Conservation (phyloP, 2,797 vertebrate genomes). For the Myiothlypis coronata region DNA sequence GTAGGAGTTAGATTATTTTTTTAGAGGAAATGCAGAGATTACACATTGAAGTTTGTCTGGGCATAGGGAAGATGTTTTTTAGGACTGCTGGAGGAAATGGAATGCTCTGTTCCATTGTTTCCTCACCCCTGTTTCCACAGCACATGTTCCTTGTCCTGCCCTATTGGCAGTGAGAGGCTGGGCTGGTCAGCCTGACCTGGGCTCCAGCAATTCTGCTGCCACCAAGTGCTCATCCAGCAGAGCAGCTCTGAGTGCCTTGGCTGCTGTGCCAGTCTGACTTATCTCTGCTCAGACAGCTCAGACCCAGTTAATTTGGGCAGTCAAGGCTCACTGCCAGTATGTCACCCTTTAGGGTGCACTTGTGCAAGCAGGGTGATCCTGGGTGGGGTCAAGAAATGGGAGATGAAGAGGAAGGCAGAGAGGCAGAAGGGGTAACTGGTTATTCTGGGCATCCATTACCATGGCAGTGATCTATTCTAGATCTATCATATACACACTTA, state of each 20-base stretch:
- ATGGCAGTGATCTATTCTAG: slow-evolving; percentile 18
- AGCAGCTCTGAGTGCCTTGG: not conserved
- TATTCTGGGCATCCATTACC: slow-evolving; percentile 9
- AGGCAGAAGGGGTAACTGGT: not conserved
- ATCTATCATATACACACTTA: not conserved
- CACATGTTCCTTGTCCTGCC: not conserved
- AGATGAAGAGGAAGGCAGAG: not conserved
- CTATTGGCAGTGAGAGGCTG: not conserved
- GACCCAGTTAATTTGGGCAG: not conserved
- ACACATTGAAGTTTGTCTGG: not conserved
- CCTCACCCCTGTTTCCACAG: not conserved
- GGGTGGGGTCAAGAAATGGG: not conserved
- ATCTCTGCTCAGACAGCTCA: not conserved
- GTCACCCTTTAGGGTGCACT: not conserved
- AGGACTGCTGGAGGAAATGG: not conserved
- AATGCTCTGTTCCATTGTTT: not conserved
- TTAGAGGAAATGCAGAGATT: slow-evolving; percentile 2
- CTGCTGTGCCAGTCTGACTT: not conserved
- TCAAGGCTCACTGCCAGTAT: rapidly evolving
- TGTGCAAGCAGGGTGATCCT: not conserved
- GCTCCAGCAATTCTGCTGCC: not conserved
- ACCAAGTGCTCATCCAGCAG: not conserved
- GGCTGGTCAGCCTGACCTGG: not conserved
- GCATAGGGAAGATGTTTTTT: not conserved
- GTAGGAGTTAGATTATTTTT: not conserved